Evolutionary conservation across 2,888 invertebrate species (phyloP), one percentile per base, ranked within the genome.

Genomic region (Euclidia mi): DNA sequence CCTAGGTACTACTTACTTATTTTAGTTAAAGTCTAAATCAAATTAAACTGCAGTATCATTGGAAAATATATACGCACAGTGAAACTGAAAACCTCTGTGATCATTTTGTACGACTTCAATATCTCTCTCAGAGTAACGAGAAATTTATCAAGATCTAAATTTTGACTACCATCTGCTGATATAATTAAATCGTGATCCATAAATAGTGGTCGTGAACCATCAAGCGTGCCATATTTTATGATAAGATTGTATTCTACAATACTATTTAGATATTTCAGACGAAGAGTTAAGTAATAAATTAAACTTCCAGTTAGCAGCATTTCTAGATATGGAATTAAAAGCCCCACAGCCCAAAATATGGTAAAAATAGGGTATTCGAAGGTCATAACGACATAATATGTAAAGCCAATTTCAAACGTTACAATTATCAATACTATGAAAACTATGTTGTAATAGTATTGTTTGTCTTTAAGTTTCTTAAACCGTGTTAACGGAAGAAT

Each of bases 1-100:
- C n/a, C n/a, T n/a, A n/a, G n/a, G n/a, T n/a, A n/a, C n/a, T n/a
- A n/a, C n/a, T n/a, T n/a, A n/a, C n/a, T n/a, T n/a, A n/a, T n/a
- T n/a, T n/a, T n/a, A n/a, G n/a, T n/a, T n/a, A n/a, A n/a, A n/a
- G 15, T 28, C 37, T 6, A 10, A 15, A 14, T 9, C 1, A 40
- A 28, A 9, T n/a, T 25, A 25, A 25, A 25, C 7, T 7, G 7
- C 20, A 25, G 20, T 3, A 25, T 25, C 20, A 1, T 25, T 25
- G 7, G 4, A 25, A 3, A 25, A 25, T 1, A 4, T 11, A 34
- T 34, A 68, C 76, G 68, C 64, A 84, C 84, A 63, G 70, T 58
- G 55, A 78, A 82, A 55, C 69, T 70, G 18, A 65, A 83, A n/a
- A 76, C 40, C 7, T 75, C 56, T 1, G 62, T 72, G 2, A 81